Conservation (phyloP, 2,797 vertebrate species). For the Onychomys arenicola region DNA sequence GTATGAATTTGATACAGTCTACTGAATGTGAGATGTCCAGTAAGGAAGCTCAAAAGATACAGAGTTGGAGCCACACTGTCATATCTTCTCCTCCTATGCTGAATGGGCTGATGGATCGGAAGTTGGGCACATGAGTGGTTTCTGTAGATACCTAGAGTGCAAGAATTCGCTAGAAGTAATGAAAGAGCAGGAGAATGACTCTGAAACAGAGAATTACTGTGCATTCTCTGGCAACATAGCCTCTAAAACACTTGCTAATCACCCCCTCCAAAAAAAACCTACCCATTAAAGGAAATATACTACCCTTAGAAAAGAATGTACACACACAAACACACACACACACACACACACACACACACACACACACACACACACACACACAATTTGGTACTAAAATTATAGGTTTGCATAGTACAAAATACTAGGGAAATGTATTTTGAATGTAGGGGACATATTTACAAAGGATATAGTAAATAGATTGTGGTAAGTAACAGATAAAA, state of each 20-base stretch:
- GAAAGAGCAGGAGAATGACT: background rate
- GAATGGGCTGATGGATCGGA: background rate
- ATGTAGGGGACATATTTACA: background rate
- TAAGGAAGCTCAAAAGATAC: background rate
- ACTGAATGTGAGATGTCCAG: background rate
- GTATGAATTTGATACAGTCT: background rate
- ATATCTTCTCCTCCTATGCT: background rate
- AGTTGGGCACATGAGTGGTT: too few species aligned
- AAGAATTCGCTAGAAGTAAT: background rate
- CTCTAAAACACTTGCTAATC: background rate
- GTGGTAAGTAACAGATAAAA: background rate
- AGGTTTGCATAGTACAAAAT: background rate
- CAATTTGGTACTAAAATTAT: background rate
- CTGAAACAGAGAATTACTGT: background rate
- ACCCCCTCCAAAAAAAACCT: conserved; percentile 9
- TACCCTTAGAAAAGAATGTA: background rate
- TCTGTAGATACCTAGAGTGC: accelerated
- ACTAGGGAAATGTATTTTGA: background rate
- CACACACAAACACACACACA: background rate
- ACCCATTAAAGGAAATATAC: background rate
- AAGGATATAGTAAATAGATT: background rate
- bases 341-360: background rate
- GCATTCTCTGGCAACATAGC: background rate
- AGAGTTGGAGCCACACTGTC: background rate
- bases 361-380: background rate